A percentile compares a stretch with the other conserved stretches of the same genome.
Evolutionary conservation across 2,888 invertebrate genomes (phyloP).

Genomic region (Phasia obesa): DNA sequence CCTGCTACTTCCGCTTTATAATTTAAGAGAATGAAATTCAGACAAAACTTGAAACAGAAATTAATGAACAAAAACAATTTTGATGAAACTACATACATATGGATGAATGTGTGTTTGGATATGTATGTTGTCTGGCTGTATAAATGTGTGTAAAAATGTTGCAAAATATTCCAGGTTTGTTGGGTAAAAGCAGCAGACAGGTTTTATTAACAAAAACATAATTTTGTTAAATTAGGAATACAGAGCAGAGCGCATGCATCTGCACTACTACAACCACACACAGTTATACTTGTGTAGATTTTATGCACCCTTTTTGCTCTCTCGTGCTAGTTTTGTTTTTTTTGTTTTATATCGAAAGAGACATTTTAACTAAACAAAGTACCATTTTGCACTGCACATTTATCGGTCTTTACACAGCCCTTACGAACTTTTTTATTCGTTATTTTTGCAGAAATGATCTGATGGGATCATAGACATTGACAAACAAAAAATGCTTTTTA

Average conservation of each 20-base stretch:
- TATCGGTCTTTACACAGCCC: slow-evolving; percentile 10
- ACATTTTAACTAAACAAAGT: slow-evolving; percentile 24
- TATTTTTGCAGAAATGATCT: slow-evolving; percentile 41
- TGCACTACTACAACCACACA: slow-evolving; percentile 12
- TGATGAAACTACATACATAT: background rate
- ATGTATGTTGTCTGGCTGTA: no score
- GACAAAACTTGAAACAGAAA: slow-evolving; percentile 49
- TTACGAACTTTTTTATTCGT: slow-evolving; percentile 36
- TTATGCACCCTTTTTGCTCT: slow-evolving; percentile 37
- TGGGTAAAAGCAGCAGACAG: slow-evolving; percentile 35
- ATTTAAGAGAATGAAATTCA: slow-evolving; percentile 59
- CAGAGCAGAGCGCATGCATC: slow-evolving; percentile 56
- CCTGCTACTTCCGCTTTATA: slow-evolving; percentile 66
- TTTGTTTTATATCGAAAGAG: background rate
- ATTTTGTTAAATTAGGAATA: slow-evolving; percentile 23
- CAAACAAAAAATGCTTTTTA: slow-evolving; percentile 35
- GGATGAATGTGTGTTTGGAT: background rate
- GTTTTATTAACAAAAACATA: background rate
- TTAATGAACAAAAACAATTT: slow-evolving; percentile 33
- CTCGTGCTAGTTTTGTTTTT: slow-evolving; percentile 3
- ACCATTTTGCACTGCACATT: slow-evolving; percentile 15
- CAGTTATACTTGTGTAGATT: background rate
- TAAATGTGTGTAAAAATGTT: background rate
- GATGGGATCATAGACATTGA: slow-evolving; percentile 45
- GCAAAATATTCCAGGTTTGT: slow-evolving; percentile 15